These are phyloP conservation scores for Leucoptera coffeella DNA, from an alignment of 2,888 invertebrate genomes.

Conservation along the genomic window DNA sequence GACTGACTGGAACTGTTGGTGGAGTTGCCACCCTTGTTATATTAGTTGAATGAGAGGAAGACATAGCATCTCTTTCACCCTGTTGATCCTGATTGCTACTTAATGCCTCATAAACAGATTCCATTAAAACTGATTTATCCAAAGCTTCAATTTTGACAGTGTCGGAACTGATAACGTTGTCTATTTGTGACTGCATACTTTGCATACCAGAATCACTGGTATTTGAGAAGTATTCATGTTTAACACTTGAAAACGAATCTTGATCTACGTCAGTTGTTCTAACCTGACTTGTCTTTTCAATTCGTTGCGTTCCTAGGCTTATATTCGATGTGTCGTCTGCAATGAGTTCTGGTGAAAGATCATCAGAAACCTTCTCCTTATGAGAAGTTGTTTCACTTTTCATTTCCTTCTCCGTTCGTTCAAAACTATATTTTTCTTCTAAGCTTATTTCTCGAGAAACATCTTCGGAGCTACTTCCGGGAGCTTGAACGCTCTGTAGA, in stretches of 20 bases:
- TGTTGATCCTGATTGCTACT: slow-evolving; percentile 29
- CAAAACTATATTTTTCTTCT: slow-evolving; percentile 39
- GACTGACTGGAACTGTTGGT: slow-evolving; percentile 65
- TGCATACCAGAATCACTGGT: slow-evolving; percentile 23
- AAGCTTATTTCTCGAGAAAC: slow-evolving; percentile 32
- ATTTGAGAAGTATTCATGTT: too few relatives aligned
- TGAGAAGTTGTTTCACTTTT: slow-evolving; percentile 6
- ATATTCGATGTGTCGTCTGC: too few relatives aligned
- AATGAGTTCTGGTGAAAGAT: too few relatives aligned
- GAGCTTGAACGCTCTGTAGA: too few relatives aligned
- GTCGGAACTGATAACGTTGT: too few relatives aligned
- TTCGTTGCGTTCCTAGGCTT: too few relatives aligned
- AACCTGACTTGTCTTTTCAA: too few relatives aligned
- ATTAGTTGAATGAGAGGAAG: too few relatives aligned
- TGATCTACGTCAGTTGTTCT: too few relatives aligned
- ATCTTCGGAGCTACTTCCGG: slow-evolving; percentile 34
- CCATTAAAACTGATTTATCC: slow-evolving; percentile 14
- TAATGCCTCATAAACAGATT: slow-evolving; percentile 34
- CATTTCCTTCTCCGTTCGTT: slow-evolving; percentile 29
- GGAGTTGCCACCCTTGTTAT: slow-evolving; percentile 51
- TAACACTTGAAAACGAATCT: too few relatives aligned
- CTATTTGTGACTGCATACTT: slow-evolving; percentile 18
- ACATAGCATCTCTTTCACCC: slow-evolving; percentile 37
- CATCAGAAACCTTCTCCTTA: too few relatives aligned
- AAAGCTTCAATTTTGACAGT: too few relatives aligned